These are phyloP conservation scores for Sardina pilchardus DNA, from an alignment of 2,113 vertebrate genomes.

Conservation along the genomic window DNA sequence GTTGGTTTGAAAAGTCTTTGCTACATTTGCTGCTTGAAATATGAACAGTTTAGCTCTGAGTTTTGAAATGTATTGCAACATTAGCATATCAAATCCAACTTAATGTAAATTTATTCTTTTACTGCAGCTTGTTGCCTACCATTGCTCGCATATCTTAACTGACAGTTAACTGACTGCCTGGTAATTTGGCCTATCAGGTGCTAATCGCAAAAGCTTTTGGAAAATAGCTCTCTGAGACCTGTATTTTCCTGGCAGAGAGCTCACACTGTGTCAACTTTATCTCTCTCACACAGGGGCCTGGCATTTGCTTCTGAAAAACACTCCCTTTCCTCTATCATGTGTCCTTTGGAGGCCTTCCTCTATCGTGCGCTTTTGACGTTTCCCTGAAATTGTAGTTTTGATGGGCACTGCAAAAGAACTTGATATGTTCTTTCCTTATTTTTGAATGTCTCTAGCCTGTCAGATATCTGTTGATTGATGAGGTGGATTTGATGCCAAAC, in stretches of 20 bases:
- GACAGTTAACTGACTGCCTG: background rate
- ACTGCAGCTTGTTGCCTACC: background rate
- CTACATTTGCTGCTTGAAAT: background rate
- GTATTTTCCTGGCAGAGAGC: background rate
- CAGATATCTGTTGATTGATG: background rate
- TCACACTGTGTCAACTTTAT: background rate
- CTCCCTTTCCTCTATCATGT: background rate
- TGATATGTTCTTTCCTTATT: background rate
- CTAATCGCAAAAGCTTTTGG: background rate
- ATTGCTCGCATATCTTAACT: background rate
- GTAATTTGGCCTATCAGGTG: background rate
- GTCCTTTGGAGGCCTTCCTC: background rate
- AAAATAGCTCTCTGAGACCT: background rate
- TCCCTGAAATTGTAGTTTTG: background rate
- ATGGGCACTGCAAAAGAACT: background rate
- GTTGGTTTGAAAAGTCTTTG: background rate
- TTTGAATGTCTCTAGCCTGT: background rate
- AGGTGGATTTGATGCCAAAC: background rate
- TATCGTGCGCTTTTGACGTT: background rate
- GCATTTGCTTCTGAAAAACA: slow-evolving; percentile 25
- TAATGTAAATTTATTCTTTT: background rate
- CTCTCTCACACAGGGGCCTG: slow-evolving; percentile 16
- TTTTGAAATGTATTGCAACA: too few relatives aligned
- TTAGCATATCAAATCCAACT: background rate
- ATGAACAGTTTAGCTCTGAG: too few relatives aligned